phyloP scores from a whole-genome alignment of 2,888 invertebrate species.

The Ophonus ardosiacus region DNA sequence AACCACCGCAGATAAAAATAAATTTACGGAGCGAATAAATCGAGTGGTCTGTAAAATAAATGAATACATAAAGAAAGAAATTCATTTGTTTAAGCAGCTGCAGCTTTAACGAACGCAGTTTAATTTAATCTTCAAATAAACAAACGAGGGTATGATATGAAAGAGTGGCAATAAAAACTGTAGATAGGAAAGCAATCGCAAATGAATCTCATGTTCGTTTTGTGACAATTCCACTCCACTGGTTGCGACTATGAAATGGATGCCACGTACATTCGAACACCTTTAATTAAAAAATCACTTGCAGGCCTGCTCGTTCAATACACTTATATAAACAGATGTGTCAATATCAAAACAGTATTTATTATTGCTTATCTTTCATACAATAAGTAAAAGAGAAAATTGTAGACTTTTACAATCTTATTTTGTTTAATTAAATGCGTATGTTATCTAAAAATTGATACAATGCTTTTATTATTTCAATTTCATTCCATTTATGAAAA shows the following conservation, averaged over 20 bases:
- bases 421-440: background rate
- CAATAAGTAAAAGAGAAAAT: background rate
- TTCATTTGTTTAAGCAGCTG: background rate
- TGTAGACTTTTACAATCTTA: background rate
- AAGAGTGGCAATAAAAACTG: background rate
- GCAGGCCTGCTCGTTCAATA: background rate
- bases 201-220: background rate
- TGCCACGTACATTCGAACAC: constrained; percentile 1
- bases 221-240: constrained; percentile 15
- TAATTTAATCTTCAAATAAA: background rate
- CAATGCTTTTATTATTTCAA: background rate
- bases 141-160: background rate
- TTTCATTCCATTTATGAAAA: no score
- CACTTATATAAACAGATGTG: background rate
- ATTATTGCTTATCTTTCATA: constrained; percentile 9
- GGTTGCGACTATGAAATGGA: background rate
- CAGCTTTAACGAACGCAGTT: background rate
- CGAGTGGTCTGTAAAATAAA: background rate
- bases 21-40: constrained; percentile 1
- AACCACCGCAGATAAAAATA: constrained; percentile 32
- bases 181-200: constrained; percentile 19
- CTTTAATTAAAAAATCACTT: constrained; percentile 44
- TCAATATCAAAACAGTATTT: background rate
- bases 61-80: background rate
- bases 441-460: background rate